A percentile compares a stretch with the other conserved stretches of the same genome.
Evolutionary conservation across 2,888 invertebrate genomes (phyloP).

Genomic region (Chesias legatella): DNA sequence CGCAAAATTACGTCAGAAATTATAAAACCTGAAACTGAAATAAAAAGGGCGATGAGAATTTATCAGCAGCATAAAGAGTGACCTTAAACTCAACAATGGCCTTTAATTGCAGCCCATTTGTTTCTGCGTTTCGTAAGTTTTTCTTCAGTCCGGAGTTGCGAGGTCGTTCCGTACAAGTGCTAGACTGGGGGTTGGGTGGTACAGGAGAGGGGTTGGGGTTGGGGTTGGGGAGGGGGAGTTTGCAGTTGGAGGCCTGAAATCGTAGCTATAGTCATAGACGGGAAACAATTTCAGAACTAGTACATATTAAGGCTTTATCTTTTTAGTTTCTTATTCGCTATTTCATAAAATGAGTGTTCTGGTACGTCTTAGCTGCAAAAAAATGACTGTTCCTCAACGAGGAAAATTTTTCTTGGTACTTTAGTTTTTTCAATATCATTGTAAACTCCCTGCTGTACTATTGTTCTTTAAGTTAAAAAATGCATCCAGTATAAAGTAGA

Average conservation of each 20-base stretch:
- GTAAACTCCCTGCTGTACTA: too few species aligned
- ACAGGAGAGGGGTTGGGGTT: conserved; percentile 22
- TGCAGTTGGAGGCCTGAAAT: conserved; percentile 46
- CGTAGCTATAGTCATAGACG: conserved; percentile 21
- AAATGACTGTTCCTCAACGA: too few species aligned
- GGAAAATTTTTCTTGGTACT: too few species aligned
- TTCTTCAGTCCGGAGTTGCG: conserved; percentile 52
- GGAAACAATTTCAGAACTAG: conserved; percentile 19
- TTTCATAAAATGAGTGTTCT: too few species aligned
- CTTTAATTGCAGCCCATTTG: conserved; percentile 39
- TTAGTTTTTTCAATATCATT: too few species aligned
- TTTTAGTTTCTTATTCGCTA: too few species aligned
- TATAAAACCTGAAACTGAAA: conserved; percentile 23
- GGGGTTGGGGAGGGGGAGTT: conserved; percentile 49
- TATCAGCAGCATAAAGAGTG: conserved; percentile 32
- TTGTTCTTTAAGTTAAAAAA: too few species aligned
- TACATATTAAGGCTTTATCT: too few species aligned
- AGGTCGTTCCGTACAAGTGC: conserved; percentile 60
- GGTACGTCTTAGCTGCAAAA: too few species aligned
- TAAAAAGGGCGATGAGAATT: conserved; percentile 31
- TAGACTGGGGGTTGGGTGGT: conserved; percentile 44
- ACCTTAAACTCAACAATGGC: conserved; percentile 42
- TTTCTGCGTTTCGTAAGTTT: conserved; percentile 26
- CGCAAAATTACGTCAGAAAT: conserved; percentile 10
- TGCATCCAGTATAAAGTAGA: too few species aligned